Conservation (phyloP, 2,888 invertebrate species). For the Agrilus mali region DNA sequence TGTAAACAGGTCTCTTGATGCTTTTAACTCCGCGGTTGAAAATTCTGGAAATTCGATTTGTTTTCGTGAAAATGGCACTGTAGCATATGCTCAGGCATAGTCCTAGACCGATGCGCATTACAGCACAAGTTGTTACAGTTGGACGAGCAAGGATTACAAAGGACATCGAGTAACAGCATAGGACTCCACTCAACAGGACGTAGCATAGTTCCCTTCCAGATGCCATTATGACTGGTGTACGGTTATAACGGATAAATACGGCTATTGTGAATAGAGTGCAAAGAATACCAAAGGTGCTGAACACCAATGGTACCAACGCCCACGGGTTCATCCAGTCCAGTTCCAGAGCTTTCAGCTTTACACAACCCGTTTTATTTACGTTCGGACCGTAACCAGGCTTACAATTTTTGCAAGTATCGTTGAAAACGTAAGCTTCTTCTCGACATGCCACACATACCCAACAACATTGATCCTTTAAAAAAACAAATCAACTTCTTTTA, state of each 20-base stretch:
- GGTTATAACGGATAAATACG: slow-evolving; percentile 46
- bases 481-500: too few relatives aligned
- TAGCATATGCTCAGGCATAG: slow-evolving; percentile 62
- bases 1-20: slow-evolving; percentile 59
- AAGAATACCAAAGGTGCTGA: slow-evolving; percentile 48
- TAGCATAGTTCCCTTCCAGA: slow-evolving; percentile 68
- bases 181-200: slow-evolving; percentile 56
- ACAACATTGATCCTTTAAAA: slow-evolving; percentile 46
- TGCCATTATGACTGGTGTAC: slow-evolving; percentile 51
- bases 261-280: slow-evolving; percentile 47
- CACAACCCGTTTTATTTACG: slow-evolving; percentile 38
- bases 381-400: slow-evolving; percentile 41
- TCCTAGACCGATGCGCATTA: slow-evolving; percentile 54
- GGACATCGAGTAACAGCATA: slow-evolving; percentile 57
- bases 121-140: slow-evolving; percentile 48
- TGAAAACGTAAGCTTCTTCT: slow-evolving; percentile 46
- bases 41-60: slow-evolving; percentile 60
- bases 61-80: slow-evolving; percentile 63
- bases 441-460: slow-evolving; percentile 58
- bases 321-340: slow-evolving; percentile 52
- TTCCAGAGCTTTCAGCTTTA: slow-evolving; percentile 42
- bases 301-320: slow-evolving; percentile 50
- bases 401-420: slow-evolving; percentile 47
- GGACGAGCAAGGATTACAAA: slow-evolving; percentile 59
- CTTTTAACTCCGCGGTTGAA: slow-evolving; percentile 59